Conservation (phyloP, 1,140 invertebrate species). For the Rhyacophila brunnea region DNA sequence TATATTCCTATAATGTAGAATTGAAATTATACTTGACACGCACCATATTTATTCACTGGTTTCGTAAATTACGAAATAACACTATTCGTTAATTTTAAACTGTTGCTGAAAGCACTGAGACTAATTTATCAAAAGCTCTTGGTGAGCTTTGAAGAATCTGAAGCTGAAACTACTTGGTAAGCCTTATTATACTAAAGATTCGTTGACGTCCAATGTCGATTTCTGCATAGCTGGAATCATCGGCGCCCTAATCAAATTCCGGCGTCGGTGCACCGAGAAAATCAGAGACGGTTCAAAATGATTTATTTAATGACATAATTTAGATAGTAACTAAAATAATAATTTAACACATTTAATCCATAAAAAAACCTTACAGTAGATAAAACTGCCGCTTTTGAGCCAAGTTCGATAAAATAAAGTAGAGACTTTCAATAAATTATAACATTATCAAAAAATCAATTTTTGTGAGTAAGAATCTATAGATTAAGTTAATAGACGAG, state of each 20-base stretch:
- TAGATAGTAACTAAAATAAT: too few relatives aligned
- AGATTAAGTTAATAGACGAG: too few relatives aligned
- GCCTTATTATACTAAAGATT: slow-evolving; percentile 14
- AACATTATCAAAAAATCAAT: too few relatives aligned
- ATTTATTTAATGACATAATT: too few relatives aligned
- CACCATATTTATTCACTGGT: slow-evolving; percentile 15
- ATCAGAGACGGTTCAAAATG: slow-evolving; percentile 2
- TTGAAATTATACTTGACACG: background rate
- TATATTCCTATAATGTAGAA: too few relatives aligned
- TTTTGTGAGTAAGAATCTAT: too few relatives aligned
- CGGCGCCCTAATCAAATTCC: background rate
- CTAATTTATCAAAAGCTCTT: background rate
- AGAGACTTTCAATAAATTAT: too few relatives aligned
- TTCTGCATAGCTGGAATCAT: slow-evolving; percentile 29
- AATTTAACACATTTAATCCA: too few relatives aligned
- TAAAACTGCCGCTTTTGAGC: too few relatives aligned
- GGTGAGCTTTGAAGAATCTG: background rate
- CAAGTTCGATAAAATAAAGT: too few relatives aligned
- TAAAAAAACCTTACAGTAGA: too few relatives aligned
- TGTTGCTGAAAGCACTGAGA: slow-evolving; percentile 11
- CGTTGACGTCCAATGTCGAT: slow-evolving; percentile 27
- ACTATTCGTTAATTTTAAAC: background rate
- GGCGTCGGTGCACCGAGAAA: background rate
- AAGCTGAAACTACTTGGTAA: slow-evolving; percentile 4
- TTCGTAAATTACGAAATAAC: background rate